Percentiles rank a stretch among this genome's conserved stretches.
phyloP scores from a whole-genome alignment of 2,888 invertebrate genomes.

The Drosophila diplacantha region DNA sequence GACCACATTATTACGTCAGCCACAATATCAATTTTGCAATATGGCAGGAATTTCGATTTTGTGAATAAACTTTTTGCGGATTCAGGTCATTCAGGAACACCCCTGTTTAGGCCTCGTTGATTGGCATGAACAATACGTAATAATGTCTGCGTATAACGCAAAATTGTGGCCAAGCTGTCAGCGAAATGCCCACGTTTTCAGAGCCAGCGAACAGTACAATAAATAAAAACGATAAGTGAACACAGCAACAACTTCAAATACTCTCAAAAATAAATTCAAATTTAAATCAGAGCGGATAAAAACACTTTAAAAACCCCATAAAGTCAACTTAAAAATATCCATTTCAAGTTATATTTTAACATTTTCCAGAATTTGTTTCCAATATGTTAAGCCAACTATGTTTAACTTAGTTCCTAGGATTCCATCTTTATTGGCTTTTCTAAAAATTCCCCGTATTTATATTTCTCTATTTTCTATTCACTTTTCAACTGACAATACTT shows the following conservation, averaged over 20 bases:
- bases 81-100: constrained; percentile 5
- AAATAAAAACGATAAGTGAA: constrained; percentile 6
- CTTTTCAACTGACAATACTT: background rate
- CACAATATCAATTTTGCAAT: constrained; percentile 22
- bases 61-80: constrained; percentile 12
- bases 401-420: background rate
- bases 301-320: too few relatives aligned
- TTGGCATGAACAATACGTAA: constrained; percentile 24
- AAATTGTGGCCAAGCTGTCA: constrained; percentile 41
- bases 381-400: background rate
- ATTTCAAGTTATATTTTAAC: too few relatives aligned
- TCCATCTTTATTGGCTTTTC: background rate
- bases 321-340: background rate
- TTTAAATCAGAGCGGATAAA: background rate
- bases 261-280: background rate
- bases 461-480: constrained; percentile 9
- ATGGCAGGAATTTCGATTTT: background rate
- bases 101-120: constrained; percentile 14
- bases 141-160: constrained; percentile 15
- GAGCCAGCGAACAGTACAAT: constrained; percentile 4
- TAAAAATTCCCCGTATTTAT: background rate
- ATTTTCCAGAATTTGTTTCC: background rate
- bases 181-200: constrained; percentile 14
- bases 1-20: constrained; percentile 8
- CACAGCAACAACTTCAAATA: background rate